Conservation (phyloP, 2,113 vertebrate genomes). For the Pandion haliaetus region DNA sequence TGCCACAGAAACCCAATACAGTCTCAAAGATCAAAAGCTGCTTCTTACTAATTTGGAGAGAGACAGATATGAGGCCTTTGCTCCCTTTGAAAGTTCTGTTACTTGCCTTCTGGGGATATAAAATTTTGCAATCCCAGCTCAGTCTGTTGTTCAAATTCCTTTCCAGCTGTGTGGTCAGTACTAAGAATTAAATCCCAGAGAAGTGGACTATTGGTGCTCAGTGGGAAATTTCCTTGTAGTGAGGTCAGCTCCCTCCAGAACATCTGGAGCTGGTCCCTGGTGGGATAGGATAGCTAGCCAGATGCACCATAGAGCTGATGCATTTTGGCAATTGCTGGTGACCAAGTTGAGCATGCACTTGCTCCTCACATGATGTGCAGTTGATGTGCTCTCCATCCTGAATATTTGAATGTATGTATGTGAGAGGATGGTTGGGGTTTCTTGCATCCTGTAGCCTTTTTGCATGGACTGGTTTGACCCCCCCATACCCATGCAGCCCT, state of each 20-base stretch:
- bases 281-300: not conserved
- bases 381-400: not conserved
- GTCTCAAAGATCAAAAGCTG: slow-evolving; percentile 26
- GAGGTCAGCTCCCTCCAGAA: slow-evolving; percentile 23
- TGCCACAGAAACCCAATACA: too few relatives aligned
- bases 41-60: not conserved
- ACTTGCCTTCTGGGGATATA: slow-evolving; percentile 21
- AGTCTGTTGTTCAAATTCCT: slow-evolving; percentile 22
- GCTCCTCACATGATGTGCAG: not conserved
- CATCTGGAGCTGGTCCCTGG: not conserved
- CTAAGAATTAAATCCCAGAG: slow-evolving; percentile 7
- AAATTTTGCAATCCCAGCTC: slow-evolving; percentile 5
- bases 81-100: slow-evolving; percentile 33
- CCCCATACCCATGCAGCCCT: not conserved
- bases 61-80: not conserved
- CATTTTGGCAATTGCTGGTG: not conserved
- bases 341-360: not conserved
- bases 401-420: not conserved
- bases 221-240: slow-evolving; percentile 24
- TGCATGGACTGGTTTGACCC: not conserved
- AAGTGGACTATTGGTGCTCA: not conserved
- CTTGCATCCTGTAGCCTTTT: not conserved
- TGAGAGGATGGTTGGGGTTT: not conserved
- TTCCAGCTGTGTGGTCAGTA: slow-evolving; percentile 38
- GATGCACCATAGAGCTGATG: not conserved